Evolutionary conservation across 53 echinoderm and acorn worm genomes (phyloP), one percentile per base, ranked within the genome.

Genomic region (Paelopatides confundens): DNA sequence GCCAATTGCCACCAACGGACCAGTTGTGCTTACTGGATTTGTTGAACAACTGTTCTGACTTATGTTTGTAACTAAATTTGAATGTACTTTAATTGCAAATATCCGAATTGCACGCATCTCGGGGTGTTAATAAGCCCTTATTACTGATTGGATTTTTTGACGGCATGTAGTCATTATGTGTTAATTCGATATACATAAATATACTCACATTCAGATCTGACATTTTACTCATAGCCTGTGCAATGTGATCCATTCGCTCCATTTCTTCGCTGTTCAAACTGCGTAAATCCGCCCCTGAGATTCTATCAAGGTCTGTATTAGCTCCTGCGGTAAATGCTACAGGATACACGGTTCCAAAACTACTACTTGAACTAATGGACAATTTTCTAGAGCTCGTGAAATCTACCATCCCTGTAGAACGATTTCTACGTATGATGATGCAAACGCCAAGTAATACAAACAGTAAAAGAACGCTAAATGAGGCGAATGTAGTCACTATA

Each of bases 191-290:
- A n/a, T n/a, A n/a, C n/a, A n/a, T n/a, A n/a, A n/a, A 39, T 39
- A 39, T 3, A 71, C 71, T 36, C 38, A 71, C 71, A 18, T 71
- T 38, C 27, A 23, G 43, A n/a, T 71, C 71, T 21, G 71, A 34
- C 71, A 71, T 71, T 23, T 39, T 71, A 11, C 36, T 27, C 24
- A 71, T 3, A 9, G 38, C 40, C 27, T 37, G 38, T 17, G 71
- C 71, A 1, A 71, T 26, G 71, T 71, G 39, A 26, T 38, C 71
- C 46, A 71, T 40, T 40, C 71, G 37, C 2, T 71, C 71, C 5
- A 71, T 43, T 71, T 71, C 71, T n/a, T 71, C 71, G 36, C 46
- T 71, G 21, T 43, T 38, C 21, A 71, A 7, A 38, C 26, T 71
- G 2, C 39, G 6, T 24, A n/a, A 43, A 35, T 71, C 71, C 21